Conservation (phyloP, 2,797 vertebrate species). For the Sebastes flavidus region DNA sequence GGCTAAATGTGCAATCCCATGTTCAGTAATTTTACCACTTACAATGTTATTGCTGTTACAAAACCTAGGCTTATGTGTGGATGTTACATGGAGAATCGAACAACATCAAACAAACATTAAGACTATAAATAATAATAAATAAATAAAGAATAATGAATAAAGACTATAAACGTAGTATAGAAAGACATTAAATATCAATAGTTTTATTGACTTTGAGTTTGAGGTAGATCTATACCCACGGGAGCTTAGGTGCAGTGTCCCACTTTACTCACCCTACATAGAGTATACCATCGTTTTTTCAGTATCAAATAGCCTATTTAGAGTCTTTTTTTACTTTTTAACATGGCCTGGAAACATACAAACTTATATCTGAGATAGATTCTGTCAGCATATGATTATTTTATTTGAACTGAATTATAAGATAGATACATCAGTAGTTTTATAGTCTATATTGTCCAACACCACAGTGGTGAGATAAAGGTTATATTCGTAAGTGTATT, state of each 20-base stretch:
- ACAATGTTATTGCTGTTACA: too few relatives aligned
- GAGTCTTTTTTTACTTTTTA: background rate
- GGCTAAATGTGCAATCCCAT: too few relatives aligned
- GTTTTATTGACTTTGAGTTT: too few relatives aligned
- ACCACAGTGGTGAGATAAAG: background rate
- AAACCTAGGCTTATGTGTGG: too few relatives aligned
- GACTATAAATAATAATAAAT: too few relatives aligned
- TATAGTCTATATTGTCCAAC: background rate
- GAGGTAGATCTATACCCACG: too few relatives aligned
- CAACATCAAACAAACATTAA: too few relatives aligned
- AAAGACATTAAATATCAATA: too few relatives aligned
- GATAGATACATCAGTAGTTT: background rate
- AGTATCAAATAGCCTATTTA: background rate
- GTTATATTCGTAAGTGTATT: background rate
- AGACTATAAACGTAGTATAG: too few relatives aligned
- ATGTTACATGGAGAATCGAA: too few relatives aligned
- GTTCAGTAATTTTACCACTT: too few relatives aligned
- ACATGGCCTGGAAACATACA: background rate
- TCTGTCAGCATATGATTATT: background rate
- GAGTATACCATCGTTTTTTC: background rate
- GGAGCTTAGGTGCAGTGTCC: background rate
- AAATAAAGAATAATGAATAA: too few relatives aligned
- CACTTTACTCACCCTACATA: background rate
- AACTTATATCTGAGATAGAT: background rate
- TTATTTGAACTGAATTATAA: background rate